phyloP scores from a whole-genome alignment of 1,140 invertebrate genomes.

The Helicoverpa armigera region DNA sequence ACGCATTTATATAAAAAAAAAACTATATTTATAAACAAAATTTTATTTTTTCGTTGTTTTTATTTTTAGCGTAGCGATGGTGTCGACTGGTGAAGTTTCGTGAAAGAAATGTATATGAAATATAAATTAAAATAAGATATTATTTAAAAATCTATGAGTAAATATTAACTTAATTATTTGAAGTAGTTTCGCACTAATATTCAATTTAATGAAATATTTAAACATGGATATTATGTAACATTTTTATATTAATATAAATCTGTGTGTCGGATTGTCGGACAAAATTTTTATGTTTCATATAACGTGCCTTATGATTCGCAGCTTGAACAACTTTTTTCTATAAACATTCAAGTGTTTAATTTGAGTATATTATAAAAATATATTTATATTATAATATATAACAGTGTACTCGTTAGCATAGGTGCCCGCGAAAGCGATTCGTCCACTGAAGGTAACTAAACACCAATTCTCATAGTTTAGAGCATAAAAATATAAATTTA shows the following conservation, averaged over 20 bases:
- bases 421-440: conserved; percentile 73
- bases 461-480: conserved; percentile 76
- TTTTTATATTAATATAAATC: too few relatives aligned
- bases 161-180: not conserved
- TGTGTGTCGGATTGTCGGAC: conserved; percentile 5
- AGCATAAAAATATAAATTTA: conserved; percentile 20
- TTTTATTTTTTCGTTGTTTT: conserved; percentile 37
- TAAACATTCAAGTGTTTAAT: conserved; percentile 48
- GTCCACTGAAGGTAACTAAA: conserved; percentile 83
- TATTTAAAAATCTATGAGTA: not conserved
- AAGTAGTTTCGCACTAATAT: not conserved
- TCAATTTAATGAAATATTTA: not conserved
- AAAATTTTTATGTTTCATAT: not conserved
- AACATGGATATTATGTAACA: not conserved
- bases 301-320: conserved; percentile 54
- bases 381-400: conserved; percentile 48
- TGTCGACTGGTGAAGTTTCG: conserved; percentile 33
- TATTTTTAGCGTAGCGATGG: conserved; percentile 46
- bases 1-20: conserved; percentile 31
- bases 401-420: conserved; percentile 51
- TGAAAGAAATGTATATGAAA: conserved; percentile 19
- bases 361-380: conserved; percentile 32
- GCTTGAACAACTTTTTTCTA: conserved; percentile 47
- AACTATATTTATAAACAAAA: conserved; percentile 25
- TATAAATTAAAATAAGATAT: conserved; percentile 12